phyloP scores from a whole-genome alignment of 1,140 invertebrate species.

The Calephelis virginiensis region DNA sequence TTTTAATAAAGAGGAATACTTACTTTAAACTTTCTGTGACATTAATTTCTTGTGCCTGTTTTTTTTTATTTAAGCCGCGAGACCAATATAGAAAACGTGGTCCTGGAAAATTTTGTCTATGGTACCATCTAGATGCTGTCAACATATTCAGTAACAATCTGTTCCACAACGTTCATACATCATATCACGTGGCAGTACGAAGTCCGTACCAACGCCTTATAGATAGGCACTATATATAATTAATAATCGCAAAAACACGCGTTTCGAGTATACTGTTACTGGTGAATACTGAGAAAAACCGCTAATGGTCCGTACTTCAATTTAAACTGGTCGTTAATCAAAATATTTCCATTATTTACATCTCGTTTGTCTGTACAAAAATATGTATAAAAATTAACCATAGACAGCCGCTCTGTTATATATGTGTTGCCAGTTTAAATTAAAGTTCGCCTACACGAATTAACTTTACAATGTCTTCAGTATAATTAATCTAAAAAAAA shows the following conservation, averaged over 20 bases:
- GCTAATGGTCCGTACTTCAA: background rate
- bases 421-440: constrained; percentile 14
- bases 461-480: constrained; percentile 3
- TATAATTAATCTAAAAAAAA: constrained; percentile 13
- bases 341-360: constrained; percentile 7
- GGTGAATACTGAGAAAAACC: constrained; percentile 6
- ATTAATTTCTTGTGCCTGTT: too few relatives aligned
- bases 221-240: constrained; percentile 11
- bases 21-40: too few relatives aligned
- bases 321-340: constrained; percentile 8
- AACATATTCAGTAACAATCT: background rate
- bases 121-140: too few relatives aligned
- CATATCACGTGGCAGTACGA: constrained; percentile 1
- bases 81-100: too few relatives aligned
- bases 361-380: constrained; percentile 13
- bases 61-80: too few relatives aligned
- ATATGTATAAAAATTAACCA: constrained; percentile 15
- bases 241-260: background rate
- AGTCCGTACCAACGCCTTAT: background rate
- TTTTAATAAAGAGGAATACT: too few relatives aligned
- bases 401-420: constrained; percentile 14
- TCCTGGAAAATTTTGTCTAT: too few relatives aligned
- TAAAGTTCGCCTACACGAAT: background rate
- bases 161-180: constrained; percentile 7
- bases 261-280: constrained; percentile 1